These are phyloP conservation scores for Pipra filicauda DNA, from an alignment of 2,113 vertebrate species.

Conservation along the genomic window DNA sequence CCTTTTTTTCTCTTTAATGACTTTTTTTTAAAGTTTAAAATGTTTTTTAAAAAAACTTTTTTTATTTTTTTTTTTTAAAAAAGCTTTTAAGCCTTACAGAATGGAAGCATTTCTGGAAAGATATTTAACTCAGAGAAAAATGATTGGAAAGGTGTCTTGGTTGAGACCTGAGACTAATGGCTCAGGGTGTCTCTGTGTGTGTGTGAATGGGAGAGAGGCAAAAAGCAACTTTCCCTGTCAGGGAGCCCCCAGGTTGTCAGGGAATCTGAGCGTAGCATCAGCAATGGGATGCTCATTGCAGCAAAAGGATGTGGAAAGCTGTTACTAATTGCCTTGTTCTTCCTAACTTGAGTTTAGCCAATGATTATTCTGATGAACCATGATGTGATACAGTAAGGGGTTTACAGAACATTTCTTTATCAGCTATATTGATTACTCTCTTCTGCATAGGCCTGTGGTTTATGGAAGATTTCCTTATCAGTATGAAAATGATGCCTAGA, in stretches of 20 bases:
- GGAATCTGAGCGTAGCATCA: neutral
- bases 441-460: neutral
- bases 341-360: neutral
- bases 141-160: neutral
- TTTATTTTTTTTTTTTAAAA: neutral
- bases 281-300: neutral
- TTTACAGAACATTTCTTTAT: neutral
- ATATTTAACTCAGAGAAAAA: neutral
- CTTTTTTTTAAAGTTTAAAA: neutral
- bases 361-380: neutral
- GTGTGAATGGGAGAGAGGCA: too few relatives aligned
- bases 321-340: neutral
- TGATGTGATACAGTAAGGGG: neutral
- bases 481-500: neutral
- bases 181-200: too few relatives aligned
- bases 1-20: neutral
- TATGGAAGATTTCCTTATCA: neutral
- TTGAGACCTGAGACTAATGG: neutral
- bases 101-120: neutral
- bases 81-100: neutral
- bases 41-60: neutral
- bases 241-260: neutral
- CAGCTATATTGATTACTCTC: neutral
- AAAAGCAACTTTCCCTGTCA: neutral
- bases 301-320: neutral